phyloP scores from a whole-genome alignment of 2,888 invertebrate species.

The Acanthosoma haemorrhoidale region DNA sequence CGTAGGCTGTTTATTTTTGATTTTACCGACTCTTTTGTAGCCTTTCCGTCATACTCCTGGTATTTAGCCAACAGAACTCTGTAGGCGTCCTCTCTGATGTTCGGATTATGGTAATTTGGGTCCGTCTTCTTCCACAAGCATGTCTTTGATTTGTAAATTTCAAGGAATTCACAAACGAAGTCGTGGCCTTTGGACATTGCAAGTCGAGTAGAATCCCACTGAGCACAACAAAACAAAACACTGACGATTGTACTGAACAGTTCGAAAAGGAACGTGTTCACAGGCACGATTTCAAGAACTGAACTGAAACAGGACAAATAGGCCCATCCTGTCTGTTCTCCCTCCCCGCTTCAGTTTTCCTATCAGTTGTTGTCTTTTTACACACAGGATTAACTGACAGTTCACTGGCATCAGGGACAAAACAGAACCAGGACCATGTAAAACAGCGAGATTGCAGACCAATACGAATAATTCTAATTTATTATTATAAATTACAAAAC shows the following conservation, averaged over 20 bases:
- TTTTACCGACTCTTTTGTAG: not conserved
- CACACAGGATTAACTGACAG: not conserved
- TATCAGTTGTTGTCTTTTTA: not conserved
- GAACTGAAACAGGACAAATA: slow-evolving; percentile 11
- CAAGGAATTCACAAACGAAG: not conserved
- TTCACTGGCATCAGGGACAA: too few relatives aligned
- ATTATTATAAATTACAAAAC: too few relatives aligned
- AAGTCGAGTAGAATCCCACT: not conserved
- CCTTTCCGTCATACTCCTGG: not conserved
- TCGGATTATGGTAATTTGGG: not conserved
- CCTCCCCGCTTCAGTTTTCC: too few relatives aligned
- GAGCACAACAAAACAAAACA: not conserved
- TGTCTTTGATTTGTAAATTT: not conserved
- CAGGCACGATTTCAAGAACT: slow-evolving; percentile 7
- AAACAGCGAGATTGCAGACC: too few relatives aligned
- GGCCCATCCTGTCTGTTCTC: not conserved
- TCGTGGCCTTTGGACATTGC: not conserved
- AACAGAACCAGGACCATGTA: too few relatives aligned
- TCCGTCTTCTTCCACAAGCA: not conserved
- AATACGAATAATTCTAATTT: too few relatives aligned
- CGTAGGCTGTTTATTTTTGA: not conserved
- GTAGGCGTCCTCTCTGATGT: not conserved
- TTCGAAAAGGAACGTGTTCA: not conserved
- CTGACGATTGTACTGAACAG: not conserved
- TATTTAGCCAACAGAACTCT: not conserved